Conservation (phyloP, 2,113 vertebrate species). For the Jacana jacana region DNA sequence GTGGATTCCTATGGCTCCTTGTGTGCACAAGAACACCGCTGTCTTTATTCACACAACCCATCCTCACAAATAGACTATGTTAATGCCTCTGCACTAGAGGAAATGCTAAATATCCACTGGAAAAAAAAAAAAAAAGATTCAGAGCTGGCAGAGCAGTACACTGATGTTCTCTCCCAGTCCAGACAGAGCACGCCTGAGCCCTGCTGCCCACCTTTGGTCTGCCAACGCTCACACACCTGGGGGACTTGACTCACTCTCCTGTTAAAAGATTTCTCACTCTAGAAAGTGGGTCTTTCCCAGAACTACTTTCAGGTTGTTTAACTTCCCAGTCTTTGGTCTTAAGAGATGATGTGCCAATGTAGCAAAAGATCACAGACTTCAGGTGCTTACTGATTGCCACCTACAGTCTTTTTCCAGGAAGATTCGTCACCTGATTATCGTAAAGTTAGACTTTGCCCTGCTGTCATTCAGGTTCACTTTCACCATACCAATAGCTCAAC, state of each 20-base stretch:
- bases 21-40: not conserved
- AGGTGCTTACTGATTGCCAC: not conserved
- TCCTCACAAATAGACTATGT: not conserved
- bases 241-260: not conserved
- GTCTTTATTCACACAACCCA: not conserved
- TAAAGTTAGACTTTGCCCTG: not conserved
- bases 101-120: not conserved
- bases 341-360: accelerated
- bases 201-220: not conserved
- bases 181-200: not conserved
- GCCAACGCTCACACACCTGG: not conserved
- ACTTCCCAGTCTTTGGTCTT: not conserved
- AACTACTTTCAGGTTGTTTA: not conserved
- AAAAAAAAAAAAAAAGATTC: not conserved
- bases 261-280: not conserved
- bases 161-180: not conserved
- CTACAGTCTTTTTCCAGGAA: not conserved
- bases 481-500: not conserved
- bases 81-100: not conserved
- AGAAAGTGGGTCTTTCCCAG: not conserved
- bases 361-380: not conserved
- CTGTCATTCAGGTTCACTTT: not conserved
- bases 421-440: not conserved
- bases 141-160: not conserved
- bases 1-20: not conserved